Evolutionary conservation across 1,140 invertebrate species (phyloP).

Genomic region (Cecropterus lyciades): DNA sequence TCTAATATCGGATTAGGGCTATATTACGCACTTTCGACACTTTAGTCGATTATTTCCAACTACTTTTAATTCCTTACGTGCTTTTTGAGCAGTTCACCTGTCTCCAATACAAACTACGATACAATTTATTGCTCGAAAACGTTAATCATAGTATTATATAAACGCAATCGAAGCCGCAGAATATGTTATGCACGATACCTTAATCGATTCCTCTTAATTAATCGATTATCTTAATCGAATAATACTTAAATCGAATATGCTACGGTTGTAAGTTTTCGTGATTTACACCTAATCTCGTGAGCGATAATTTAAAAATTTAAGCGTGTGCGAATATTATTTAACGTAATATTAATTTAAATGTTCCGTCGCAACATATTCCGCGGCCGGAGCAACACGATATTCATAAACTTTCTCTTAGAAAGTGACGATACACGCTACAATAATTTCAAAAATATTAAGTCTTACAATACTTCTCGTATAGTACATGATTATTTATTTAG

Average conservation of each 20-base stretch:
- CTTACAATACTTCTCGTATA: slow-evolving; percentile 47
- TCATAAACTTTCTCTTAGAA: slow-evolving; percentile 47
- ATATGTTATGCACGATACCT: slow-evolving; percentile 13
- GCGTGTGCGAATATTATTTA: slow-evolving; percentile 26
- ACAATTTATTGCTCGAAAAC: slow-evolving; percentile 68
- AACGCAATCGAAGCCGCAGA: slow-evolving; percentile 22
- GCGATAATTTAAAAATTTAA: slow-evolving; percentile 32
- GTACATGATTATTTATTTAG: slow-evolving; percentile 27
- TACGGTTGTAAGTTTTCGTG: slow-evolving; percentile 20
- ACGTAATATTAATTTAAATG: slow-evolving; percentile 19
- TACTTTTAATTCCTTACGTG: slow-evolving; percentile 80
- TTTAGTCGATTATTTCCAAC: slow-evolving; percentile 47
- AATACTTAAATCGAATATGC: slow-evolving; percentile 21
- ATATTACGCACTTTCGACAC: slow-evolving; percentile 43
- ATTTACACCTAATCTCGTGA: slow-evolving; percentile 25
- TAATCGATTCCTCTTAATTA: slow-evolving; percentile 10
- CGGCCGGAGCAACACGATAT: slow-evolving; percentile 6
- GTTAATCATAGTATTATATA: slow-evolving; percentile 3
- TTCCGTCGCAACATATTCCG: slow-evolving; percentile 18
- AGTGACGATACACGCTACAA: slow-evolving; percentile 53
- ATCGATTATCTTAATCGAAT: slow-evolving; percentile 6
- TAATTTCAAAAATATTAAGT: slow-evolving; percentile 70
- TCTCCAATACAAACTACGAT: slow-evolving; percentile 56
- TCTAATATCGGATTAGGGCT: slow-evolving; percentile 41
- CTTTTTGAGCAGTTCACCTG: slow-evolving; percentile 67